A percentile compares a stretch with the other conserved stretches of the same genome.
These are phyloP conservation scores for Rhodinocichla rosea DNA, from an alignment of 2,113 vertebrate genomes.

Conservation along the genomic window DNA sequence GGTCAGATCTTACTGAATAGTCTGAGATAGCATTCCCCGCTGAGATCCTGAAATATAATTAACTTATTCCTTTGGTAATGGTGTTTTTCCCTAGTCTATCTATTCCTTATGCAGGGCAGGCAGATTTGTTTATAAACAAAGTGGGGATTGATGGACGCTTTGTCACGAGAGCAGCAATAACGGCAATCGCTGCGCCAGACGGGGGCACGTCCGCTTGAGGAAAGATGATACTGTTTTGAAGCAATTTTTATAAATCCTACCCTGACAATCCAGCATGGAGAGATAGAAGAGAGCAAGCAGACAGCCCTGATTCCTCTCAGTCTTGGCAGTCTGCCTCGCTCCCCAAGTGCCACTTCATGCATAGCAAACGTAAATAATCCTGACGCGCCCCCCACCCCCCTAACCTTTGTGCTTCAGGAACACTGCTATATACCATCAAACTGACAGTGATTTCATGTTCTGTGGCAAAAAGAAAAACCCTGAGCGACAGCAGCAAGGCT, in stretches of 20 bases:
- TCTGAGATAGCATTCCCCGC: slow-evolving; percentile 35
- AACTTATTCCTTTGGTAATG: slow-evolving; percentile 42
- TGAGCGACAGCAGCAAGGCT: slow-evolving; percentile 48
- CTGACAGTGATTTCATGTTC: slow-evolving; percentile 50
- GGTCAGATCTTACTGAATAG: slow-evolving; percentile 52
- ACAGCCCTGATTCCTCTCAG: not conserved
- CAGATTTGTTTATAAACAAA: slow-evolving; percentile 64
- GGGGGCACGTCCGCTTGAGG: slow-evolving; percentile 25
- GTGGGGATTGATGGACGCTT: slow-evolving; percentile 7
- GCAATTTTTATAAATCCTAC: slow-evolving; percentile 39
- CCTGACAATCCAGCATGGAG: slow-evolving; percentile 29
- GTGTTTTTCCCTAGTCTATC: slow-evolving; percentile 37
- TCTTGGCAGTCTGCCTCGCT: slow-evolving; percentile 1
- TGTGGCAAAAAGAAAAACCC: slow-evolving; percentile 40
- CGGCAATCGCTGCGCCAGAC: not conserved
- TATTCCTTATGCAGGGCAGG: slow-evolving; percentile 11
- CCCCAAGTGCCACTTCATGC: not conserved
- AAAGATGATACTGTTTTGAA: slow-evolving; percentile 42
- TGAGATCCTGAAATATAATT: slow-evolving; percentile 48
- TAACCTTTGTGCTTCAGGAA: slow-evolving; percentile 35
- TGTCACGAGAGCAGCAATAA: slow-evolving; percentile 19
- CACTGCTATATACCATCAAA: not conserved
- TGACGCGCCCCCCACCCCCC: not conserved
- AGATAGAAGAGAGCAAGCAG: not conserved
- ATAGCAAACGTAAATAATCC: slow-evolving; percentile 22